Percentiles rank a stretch among this genome's conserved stretches.
Evolutionary conservation across 2,888 invertebrate genomes (phyloP).

Genomic region (Morpho achilles): DNA sequence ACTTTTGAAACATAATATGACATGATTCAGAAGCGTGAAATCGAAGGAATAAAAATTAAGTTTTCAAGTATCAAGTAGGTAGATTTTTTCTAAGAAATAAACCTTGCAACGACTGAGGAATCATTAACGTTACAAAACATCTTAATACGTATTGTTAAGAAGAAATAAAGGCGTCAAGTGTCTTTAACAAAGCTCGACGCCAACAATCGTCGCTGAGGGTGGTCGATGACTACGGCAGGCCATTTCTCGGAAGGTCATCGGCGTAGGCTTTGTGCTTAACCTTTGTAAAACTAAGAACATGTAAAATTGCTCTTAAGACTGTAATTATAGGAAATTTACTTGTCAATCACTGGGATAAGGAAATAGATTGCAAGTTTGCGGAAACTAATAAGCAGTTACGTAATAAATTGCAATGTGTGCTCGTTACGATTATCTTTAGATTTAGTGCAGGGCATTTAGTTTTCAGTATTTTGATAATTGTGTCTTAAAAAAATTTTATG

Average conservation of each 20-base stretch:
- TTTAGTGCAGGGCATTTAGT: too few species aligned
- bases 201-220: constrained; percentile 63
- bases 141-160: constrained; percentile 35
- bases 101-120: constrained; percentile 11
- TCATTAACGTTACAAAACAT: constrained; percentile 25
- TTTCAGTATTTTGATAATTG: too few species aligned
- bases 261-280: constrained; percentile 45
- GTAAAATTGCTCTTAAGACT: constrained; percentile 50
- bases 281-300: constrained; percentile 48
- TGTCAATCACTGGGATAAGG: constrained; percentile 40
- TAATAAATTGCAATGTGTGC: too few species aligned
- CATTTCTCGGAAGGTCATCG: constrained; percentile 69
- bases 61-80: too few species aligned
- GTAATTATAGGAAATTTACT: constrained; percentile 51
- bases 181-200: constrained; percentile 44
- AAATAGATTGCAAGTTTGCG: constrained; percentile 34
- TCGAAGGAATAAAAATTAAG: background rate
- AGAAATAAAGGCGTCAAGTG: constrained; percentile 39
- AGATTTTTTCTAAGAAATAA: too few species aligned
- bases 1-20: too few species aligned
- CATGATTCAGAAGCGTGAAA: too few species aligned
- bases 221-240: constrained; percentile 50
- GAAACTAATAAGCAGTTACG: constrained; percentile 31
- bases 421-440: too few species aligned
- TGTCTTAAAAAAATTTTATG: too few species aligned